phyloP scores from a whole-genome alignment of 2,797 vertebrate genomes.

The Spondyliosoma cantharus region DNA sequence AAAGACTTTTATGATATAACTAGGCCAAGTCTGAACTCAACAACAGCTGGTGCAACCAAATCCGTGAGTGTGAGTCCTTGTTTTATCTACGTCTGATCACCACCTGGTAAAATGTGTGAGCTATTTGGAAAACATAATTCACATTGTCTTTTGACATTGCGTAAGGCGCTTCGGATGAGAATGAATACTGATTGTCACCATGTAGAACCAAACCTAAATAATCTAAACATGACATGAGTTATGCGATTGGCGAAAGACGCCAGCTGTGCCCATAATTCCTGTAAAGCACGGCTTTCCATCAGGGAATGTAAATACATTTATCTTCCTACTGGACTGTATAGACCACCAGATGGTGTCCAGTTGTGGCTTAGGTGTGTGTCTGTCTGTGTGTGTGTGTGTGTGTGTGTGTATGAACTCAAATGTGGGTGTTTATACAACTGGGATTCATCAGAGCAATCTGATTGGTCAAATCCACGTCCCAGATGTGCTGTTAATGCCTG shows the following conservation, averaged over 20 bases:
- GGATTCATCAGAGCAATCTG: constrained; percentile 17
- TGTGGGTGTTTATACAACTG: not conserved
- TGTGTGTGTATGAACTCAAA: not conserved
- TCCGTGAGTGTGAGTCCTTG: too few relatives aligned
- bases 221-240: not conserved
- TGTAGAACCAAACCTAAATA: not conserved
- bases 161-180: too few relatives aligned
- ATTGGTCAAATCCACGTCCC: constrained; percentile 23
- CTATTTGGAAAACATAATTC: too few relatives aligned
- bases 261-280: constrained; percentile 37
- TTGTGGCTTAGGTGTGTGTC: constrained; percentile 26
- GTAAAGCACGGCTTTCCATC: constrained; percentile 18
- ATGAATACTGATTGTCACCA: too few relatives aligned
- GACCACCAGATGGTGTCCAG: constrained; percentile 61
- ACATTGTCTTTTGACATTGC: too few relatives aligned
- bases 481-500: constrained; percentile 38
- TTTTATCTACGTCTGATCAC: too few relatives aligned
- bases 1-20: too few relatives aligned
- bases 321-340: not conserved
- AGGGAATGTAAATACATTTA: constrained; percentile 34
- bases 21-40: too few relatives aligned
- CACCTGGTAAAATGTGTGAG: too few relatives aligned
- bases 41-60: too few relatives aligned
- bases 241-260: not conserved
- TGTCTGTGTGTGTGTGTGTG: constrained; percentile 20